These are phyloP conservation scores for Sturnus vulgaris DNA, from an alignment of 2,113 vertebrate genomes.

Conservation along the genomic window DNA sequence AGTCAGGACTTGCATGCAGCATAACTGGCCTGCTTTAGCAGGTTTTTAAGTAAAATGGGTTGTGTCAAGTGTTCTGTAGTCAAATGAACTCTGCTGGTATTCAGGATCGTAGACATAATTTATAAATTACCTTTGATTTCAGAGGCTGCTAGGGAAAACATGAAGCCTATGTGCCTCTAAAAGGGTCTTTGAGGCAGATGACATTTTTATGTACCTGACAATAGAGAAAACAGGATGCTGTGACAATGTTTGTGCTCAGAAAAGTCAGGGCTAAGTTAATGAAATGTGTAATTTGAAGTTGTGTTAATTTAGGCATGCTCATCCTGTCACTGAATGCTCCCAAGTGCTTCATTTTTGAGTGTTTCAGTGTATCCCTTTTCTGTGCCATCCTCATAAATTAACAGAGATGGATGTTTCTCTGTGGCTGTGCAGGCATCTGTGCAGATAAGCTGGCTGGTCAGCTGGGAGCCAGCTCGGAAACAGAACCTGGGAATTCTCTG, in stretches of 20 bases:
- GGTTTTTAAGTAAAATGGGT: neutral
- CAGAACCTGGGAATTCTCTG: neutral
- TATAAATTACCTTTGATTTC: neutral
- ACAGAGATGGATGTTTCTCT: neutral
- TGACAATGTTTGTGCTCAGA: neutral
- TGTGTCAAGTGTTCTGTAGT: accelerated
- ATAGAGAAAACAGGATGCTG: neutral
- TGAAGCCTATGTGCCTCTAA: neutral
- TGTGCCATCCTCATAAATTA: neutral
- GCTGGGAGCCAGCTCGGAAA: neutral
- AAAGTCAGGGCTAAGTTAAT: neutral
- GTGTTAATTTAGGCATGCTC: neutral
- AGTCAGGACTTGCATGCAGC: neutral
- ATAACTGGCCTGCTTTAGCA: neutral
- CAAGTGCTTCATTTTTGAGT: neutral
- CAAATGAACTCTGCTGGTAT: neutral
- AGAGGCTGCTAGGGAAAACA: neutral
- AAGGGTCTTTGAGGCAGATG: neutral
- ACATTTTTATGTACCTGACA: neutral
- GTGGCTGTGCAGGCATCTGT: neutral
- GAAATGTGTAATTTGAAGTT: neutral
- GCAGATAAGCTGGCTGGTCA: neutral
- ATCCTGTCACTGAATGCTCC: neutral
- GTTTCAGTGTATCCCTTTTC: neutral
- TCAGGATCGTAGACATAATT: accelerated